Percentiles rank a stretch among this genome's conserved stretches.
These are phyloP conservation scores for Umimayanthus chanpuru DNA, from an alignment of 92 coral and sea anemone genomes.

Conservation along the genomic window DNA sequence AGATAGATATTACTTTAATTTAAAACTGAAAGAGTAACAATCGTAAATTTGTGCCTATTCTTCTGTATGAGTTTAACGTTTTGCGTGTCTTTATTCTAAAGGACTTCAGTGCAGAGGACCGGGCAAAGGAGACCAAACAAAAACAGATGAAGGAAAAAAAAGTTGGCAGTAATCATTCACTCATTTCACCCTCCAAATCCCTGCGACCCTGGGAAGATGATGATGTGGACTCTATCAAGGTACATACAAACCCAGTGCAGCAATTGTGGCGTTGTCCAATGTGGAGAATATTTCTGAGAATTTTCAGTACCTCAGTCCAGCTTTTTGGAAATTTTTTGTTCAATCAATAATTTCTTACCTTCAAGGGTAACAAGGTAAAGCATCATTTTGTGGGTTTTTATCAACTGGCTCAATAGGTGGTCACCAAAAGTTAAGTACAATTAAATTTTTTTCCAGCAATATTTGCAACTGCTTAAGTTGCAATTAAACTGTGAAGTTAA, in stretches of 20 bases:
- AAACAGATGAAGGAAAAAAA: constrained; percentile 2
- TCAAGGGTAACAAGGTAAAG: not conserved
- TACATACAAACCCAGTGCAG: not conserved
- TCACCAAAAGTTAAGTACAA: no score
- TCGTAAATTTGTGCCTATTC: not conserved
- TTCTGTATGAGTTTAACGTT: no score
- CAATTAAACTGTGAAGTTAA: no score
- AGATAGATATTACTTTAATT: no score
- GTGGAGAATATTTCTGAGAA: not conserved
- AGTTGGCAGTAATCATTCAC: not conserved
- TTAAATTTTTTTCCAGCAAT: no score
- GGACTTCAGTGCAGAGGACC: constrained; percentile 38
- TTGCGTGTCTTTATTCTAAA: not conserved
- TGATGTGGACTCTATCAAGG: constrained; percentile 36
- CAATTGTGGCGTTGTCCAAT: not conserved
- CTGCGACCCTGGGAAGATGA: constrained; percentile 27
- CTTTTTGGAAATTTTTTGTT: no score
- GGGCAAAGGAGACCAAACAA: constrained; percentile 21
- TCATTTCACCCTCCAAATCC: not conserved
- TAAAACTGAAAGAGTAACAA: no score
- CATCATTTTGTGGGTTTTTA: not conserved
- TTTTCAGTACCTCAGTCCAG: not conserved
- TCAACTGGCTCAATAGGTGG: not conserved
- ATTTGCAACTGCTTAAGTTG: no score
- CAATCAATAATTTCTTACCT: no score